Base-by-base conservation (phyloP, 1,140 invertebrate species). In the Drosophila bifasciata region DNA sequence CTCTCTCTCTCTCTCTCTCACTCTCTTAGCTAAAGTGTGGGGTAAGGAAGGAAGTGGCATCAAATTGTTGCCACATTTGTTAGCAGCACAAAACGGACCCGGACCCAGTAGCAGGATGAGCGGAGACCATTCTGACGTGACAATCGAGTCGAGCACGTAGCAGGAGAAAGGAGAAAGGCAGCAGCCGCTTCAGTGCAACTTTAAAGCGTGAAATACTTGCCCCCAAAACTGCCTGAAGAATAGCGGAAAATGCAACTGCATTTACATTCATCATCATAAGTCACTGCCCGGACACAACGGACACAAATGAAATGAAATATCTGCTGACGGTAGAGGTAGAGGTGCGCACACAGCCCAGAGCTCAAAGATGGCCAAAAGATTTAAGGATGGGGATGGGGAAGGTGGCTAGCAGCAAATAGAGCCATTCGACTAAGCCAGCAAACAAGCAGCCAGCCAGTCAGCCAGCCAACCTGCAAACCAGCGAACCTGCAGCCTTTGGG, bases 191-290 rank as follows among this genome's bases (percentile, higher is more conserved):
- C 19, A 13, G 32, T 45, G 36, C 52, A 41, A 15, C 71, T 56
- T 80, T 80, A 80, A 80, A 66, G 56, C 66, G 41, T 53, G 32
- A 69, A 68, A 56, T 64, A 36, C 41, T 46, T 43, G 36, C 50
- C 19, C 19, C 40, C 25, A 46, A 62, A 76, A 67, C 63, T 60
- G 64, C 76, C 80, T 73, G 69, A 73, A 73, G 70, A 50, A 62
- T 28, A 28, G 28, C 19, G 19, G 19, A 84, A 76, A 61, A 59
- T 66, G 61, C 70, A n/a, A n/a, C n/a, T 62, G 66, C 86, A 89
- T 77, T 79, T 79, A 77, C 78, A 90, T 90, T 90, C 81, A 90
- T 90, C 89, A 90, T 90, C 89, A 90, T 90, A 90, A 90, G 84
- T 90, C 89, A 90, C 76, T 79, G 80, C 79, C 84, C 78, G 59